Base-by-base conservation (phyloP, 1,140 invertebrate genomes). In the Drosophila varians region DNA sequence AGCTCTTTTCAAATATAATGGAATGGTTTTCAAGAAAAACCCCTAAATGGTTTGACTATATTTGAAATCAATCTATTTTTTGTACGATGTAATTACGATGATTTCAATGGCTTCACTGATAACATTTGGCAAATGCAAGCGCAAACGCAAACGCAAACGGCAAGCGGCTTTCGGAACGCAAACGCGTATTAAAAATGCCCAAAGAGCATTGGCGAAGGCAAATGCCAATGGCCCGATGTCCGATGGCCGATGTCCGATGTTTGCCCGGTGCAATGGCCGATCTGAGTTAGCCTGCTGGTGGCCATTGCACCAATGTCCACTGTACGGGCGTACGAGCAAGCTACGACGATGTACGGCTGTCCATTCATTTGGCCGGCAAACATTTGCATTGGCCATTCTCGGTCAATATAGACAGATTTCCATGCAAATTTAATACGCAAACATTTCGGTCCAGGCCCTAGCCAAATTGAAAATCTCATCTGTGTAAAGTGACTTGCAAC, bases 371-470 rank as follows among this genome's bases (percentile, higher is more conserved):
- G 83, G 77, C 64, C 80, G 54, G 77, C 82, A 87, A 87, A 87
- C 82, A 87, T 87, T 87, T 87, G 82, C 83, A 77, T 87, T 87
- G 82, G 82, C 82, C 83, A 80, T 89, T 89, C 79, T 90, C 78
- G 88, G 87, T 90, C 88, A 90, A 90, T 90, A 90, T 84, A 90
- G 88, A 90, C 88, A 90, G 88, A 90, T 90, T 90, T 90, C 88
- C 83, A 90, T 90, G 87, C 88, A 90, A 90, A 90, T 90, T 90
- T 90, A 90, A 90, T 90, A 90, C 87, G 88, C 83, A 90, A 90
- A 90, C 88, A 90, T 82, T 82, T 74, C 71, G 69, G 65, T 66
- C 31, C 60, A 21, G 51, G 77, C 82, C 77, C 74, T 87, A 78
- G 76, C 69, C 87, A 90, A 89, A 90, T 90, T 90, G 88, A 86